phyloP scores from a whole-genome alignment of 2,888 invertebrate genomes.

The Lepidocyrtinus sp. region DNA sequence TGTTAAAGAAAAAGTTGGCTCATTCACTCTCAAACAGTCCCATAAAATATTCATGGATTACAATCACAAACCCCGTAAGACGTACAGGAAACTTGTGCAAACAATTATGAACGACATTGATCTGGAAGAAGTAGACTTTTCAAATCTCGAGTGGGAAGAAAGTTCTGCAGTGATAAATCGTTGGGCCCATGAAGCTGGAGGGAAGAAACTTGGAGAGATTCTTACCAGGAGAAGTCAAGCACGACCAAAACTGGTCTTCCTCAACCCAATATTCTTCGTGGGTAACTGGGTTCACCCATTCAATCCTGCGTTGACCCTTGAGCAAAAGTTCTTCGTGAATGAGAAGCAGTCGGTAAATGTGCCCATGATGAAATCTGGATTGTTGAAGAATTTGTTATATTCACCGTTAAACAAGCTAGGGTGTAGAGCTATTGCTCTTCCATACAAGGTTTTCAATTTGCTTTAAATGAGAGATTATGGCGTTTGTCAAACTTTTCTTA shows the following conservation, averaged over 20 bases:
- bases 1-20: neutral
- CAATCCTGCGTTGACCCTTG: conserved; percentile 29
- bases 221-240: conserved; percentile 25
- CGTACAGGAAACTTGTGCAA: conserved; percentile 12
- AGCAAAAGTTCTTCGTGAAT: conserved; percentile 26
- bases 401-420: conserved; percentile 35
- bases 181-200: conserved; percentile 34
- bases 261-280: conserved; percentile 40
- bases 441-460: conserved; percentile 29
- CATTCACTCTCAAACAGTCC: conserved; percentile 9
- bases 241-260: conserved; percentile 27
- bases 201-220: conserved; percentile 33
- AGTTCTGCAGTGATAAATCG: conserved; percentile 14
- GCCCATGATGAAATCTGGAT: conserved; percentile 38
- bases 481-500: neutral
- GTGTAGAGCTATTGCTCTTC: conserved; percentile 35
- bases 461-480: neutral
- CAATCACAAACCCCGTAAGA: neutral
- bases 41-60: conserved; percentile 32
- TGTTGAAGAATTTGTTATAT: conserved; percentile 43
- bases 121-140: conserved; percentile 29
- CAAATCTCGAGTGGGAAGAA: neutral
- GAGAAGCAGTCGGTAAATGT: conserved; percentile 25
- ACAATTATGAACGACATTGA: conserved; percentile 22
- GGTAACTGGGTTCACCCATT: conserved; percentile 53